Conservation (phyloP, 2,888 invertebrate species). For the Acleris sparsana region DNA sequence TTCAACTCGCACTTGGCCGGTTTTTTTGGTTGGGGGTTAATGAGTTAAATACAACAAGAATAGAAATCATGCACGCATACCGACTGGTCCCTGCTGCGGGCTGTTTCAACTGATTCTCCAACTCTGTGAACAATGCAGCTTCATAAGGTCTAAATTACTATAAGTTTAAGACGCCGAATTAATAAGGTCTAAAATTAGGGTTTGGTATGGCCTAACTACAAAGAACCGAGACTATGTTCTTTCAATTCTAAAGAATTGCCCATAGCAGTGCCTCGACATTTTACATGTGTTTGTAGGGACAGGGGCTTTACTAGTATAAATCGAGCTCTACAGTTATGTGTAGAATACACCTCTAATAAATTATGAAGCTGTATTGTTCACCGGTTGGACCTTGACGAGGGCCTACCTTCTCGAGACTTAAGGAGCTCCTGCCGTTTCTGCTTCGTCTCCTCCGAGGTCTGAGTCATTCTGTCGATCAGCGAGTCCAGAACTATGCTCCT, state of each 20-base stretch:
- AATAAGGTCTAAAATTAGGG: no score
- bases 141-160: slow-evolving; percentile 53
- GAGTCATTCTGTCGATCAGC: slow-evolving; percentile 40
- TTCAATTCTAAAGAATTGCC: no score
- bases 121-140: slow-evolving; percentile 79
- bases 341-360: slow-evolving; percentile 26
- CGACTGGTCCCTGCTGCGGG: slow-evolving; percentile 51
- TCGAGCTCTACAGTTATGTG: neutral
- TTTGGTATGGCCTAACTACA: no score
- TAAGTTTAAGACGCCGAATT: neutral
- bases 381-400: slow-evolving; percentile 32
- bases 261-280: no score
- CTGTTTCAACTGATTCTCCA: slow-evolving; percentile 59
- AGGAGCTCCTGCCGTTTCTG: slow-evolving; percentile 81
- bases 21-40: no score
- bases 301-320: neutral
- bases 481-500: slow-evolving; percentile 8
- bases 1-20: no score
- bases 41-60: no score
- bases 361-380: slow-evolving; percentile 73
- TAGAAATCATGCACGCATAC: slow-evolving; percentile 52
- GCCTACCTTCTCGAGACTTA: slow-evolving; percentile 72
- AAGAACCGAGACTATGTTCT: no score
- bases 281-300: neutral
- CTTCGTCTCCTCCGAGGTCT: slow-evolving; percentile 84